These are phyloP conservation scores for Autographa pulchrina DNA, from an alignment of 2,888 invertebrate genomes.

Conservation along the genomic window DNA sequence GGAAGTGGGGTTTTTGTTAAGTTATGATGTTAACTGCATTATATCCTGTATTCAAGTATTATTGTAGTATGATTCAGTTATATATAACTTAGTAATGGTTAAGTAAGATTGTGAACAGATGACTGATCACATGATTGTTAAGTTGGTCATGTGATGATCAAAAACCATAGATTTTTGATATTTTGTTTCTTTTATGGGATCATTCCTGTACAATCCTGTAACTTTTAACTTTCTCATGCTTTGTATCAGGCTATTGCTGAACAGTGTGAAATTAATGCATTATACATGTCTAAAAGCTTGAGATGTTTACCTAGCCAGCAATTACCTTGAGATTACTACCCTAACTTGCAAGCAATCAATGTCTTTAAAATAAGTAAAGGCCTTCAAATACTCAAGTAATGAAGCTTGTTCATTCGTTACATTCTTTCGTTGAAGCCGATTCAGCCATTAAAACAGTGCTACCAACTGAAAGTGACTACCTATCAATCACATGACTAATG, in stretches of 20 bases:
- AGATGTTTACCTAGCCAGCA: neutral
- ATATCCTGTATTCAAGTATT: neutral
- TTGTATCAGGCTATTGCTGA: neutral
- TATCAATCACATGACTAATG: slow-evolving; percentile 78
- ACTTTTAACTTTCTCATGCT: neutral
- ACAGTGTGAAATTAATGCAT: neutral
- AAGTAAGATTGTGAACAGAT: slow-evolving; percentile 60
- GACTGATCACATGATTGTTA: slow-evolving; percentile 77
- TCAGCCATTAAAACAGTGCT: slow-evolving; percentile 60
- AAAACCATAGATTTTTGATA: slow-evolving; percentile 24
- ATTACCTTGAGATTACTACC: neutral
- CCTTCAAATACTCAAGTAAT: neutral
- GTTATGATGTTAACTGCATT: slow-evolving; percentile 26
- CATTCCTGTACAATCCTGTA: slow-evolving; percentile 25
- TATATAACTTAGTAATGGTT: slow-evolving; percentile 2
- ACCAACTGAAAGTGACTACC: slow-evolving; percentile 67
- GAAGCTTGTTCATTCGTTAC: neutral
- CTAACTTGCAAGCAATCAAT: neutral
- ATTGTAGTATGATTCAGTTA: neutral
- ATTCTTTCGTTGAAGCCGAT: slow-evolving; percentile 20
- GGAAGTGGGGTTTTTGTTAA: slow-evolving; percentile 15
- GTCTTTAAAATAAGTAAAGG: neutral
- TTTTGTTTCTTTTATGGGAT: slow-evolving; percentile 3
- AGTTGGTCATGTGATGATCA: slow-evolving; percentile 76
- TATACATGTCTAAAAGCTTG: neutral